Conservation (phyloP, 2,113 vertebrate species). For the Furnarius figulus region DNA sequence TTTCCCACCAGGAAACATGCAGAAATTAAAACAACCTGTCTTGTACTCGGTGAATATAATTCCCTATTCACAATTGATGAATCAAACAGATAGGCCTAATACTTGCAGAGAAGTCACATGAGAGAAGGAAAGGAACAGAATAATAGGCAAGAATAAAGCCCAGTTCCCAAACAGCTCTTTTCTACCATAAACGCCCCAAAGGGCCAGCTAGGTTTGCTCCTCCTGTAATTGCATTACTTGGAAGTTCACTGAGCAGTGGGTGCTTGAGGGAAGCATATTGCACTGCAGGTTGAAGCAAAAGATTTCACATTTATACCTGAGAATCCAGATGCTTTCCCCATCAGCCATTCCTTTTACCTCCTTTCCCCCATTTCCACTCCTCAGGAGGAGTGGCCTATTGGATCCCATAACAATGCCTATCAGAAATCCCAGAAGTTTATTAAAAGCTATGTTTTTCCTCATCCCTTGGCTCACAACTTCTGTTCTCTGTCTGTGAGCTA, state of each 20-base stretch:
- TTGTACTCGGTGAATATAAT: conserved; percentile 7
- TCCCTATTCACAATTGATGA: conserved; percentile 34
- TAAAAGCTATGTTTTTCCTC: background rate
- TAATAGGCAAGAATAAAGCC: background rate
- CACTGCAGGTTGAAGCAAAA: background rate
- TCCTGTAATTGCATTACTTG: background rate
- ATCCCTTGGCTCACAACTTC: background rate
- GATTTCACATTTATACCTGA: background rate
- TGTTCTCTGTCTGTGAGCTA: background rate
- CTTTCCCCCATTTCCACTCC: background rate
- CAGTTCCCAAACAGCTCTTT: background rate
- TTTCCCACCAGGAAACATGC: conserved; percentile 52
- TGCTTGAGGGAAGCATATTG: background rate
- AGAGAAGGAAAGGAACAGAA: background rate
- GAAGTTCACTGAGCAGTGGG: background rate
- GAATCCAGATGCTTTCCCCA: background rate
- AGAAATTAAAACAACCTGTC: conserved; percentile 62
- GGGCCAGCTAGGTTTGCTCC: background rate
- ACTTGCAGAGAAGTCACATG: background rate
- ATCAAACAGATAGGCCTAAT: conserved; percentile 38
- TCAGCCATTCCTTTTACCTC: background rate
- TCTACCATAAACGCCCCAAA: background rate
- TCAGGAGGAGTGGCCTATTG: background rate
- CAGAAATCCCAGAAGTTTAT: background rate
- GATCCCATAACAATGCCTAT: background rate